Conservation (phyloP, 2,797 vertebrate species). For the Myripristis murdjan region DNA sequence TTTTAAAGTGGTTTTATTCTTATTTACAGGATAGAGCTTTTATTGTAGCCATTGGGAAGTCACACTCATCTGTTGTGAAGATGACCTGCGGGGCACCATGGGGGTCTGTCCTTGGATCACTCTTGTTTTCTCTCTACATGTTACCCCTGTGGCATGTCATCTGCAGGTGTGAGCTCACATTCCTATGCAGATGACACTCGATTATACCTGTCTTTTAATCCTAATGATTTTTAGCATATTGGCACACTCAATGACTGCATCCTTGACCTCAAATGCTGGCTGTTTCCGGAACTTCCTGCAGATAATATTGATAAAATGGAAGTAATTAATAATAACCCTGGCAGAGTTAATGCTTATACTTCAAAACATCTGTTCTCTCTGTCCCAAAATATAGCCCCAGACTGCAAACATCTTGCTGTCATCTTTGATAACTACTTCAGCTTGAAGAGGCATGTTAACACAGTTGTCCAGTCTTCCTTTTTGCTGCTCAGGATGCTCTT, state of each 20-base stretch:
- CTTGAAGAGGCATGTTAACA: no score
- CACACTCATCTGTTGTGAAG: not conserved
- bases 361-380: not conserved
- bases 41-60: not conserved
- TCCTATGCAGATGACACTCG: not conserved
- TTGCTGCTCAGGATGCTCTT: no score
- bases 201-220: conserved; percentile 1
- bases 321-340: not conserved
- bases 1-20: no score
- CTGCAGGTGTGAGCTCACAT: not conserved
- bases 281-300: not conserved
- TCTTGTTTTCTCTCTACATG: not conserved
- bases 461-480: no score
- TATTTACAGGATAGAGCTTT: not conserved
- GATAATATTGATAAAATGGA: not conserved
- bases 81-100: not conserved
- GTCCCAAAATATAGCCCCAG: not conserved
- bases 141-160: not conserved
- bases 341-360: not conserved
- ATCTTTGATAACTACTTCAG: not conserved
- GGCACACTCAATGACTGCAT: not conserved
- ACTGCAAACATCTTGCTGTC: not conserved
- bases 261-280: not conserved
- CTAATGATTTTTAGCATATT: no score
- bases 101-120: not conserved